Conservation (phyloP, 1,140 invertebrate species). For the Polypedilum vanderplanki region DNA sequence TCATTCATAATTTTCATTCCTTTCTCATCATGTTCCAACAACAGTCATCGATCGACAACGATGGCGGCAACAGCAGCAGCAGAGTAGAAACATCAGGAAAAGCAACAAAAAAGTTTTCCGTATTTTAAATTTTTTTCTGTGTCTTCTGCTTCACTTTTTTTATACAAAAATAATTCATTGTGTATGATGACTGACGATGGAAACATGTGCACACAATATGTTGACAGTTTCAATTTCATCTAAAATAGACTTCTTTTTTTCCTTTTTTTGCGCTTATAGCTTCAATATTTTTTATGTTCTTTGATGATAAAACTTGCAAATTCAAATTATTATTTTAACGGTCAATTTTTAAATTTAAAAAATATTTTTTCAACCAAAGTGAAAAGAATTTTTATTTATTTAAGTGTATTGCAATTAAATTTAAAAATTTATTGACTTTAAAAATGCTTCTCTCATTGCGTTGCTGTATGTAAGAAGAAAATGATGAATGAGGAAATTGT, state of each 20-base stretch:
- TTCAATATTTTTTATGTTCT: not conserved
- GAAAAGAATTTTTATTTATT: no score
- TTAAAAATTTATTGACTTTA: no score
- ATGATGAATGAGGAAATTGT: slow-evolving; percentile 26
- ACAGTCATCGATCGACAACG: not conserved
- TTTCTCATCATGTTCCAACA: not conserved
- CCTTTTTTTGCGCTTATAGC: not conserved
- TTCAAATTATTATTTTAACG: not conserved
- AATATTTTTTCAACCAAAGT: no score
- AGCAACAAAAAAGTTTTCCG: slow-evolving; percentile 23
- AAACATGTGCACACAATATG: slow-evolving; percentile 22
- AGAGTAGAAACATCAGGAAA: not conserved
- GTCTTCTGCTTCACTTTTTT: not conserved
- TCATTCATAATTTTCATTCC: slow-evolving; percentile 22
- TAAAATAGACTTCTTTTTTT: not conserved
- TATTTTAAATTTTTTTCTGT: not conserved
- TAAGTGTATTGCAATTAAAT: no score
- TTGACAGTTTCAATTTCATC: slow-evolving; percentile 20
- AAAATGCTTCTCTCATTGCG: no score
- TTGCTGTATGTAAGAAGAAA: not conserved
- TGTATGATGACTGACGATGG: not conserved
- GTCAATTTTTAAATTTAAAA: no score
- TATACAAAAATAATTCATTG: slow-evolving; percentile 24
- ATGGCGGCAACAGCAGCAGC: not conserved
- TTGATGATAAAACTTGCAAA: not conserved